These are phyloP conservation scores for Oncorhynchus tshawytscha DNA, from an alignment of 2,113 vertebrate species.

Conservation along the genomic window DNA sequence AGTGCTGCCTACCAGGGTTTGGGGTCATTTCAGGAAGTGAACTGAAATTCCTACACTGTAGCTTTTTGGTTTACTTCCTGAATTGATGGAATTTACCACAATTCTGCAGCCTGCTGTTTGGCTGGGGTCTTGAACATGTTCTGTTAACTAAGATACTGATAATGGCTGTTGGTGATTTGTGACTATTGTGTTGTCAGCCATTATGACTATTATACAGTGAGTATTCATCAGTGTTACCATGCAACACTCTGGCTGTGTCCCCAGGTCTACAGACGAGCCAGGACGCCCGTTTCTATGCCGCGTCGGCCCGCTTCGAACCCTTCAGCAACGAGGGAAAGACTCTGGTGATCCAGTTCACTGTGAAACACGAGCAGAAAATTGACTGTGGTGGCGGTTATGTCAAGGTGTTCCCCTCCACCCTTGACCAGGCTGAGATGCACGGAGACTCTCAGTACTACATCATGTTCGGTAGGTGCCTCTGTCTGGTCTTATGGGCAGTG, in stretches of 20 bases:
- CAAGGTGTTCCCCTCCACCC: constrained; percentile 72
- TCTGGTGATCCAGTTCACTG: constrained; percentile 75
- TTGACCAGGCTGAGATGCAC: constrained; percentile 71
- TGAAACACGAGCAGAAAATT: constrained; percentile 81
- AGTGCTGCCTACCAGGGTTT: neutral
- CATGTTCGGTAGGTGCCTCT: constrained; percentile 57
- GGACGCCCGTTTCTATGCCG: constrained; percentile 74
- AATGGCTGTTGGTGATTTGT: too few relatives aligned
- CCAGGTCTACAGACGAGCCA: constrained; percentile 77
- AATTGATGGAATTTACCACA: too few relatives aligned
- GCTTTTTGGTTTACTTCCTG: too few relatives aligned
- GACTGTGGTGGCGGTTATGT: constrained; percentile 79
- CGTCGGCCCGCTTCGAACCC: constrained; percentile 72
- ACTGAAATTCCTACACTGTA: too few relatives aligned
- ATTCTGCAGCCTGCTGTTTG: too few relatives aligned
- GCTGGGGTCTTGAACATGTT: too few relatives aligned
- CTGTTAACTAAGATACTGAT: too few relatives aligned
- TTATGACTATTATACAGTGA: neutral
- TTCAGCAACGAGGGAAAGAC: constrained; percentile 76
- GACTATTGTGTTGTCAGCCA: too few relatives aligned
- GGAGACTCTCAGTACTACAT: constrained; percentile 74
- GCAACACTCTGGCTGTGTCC: neutral
- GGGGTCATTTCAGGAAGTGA: neutral
- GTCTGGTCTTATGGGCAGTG: neutral
- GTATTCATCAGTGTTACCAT: neutral